Conservation (phyloP, 1,140 invertebrate genomes). For the Orussus abietinus region DNA sequence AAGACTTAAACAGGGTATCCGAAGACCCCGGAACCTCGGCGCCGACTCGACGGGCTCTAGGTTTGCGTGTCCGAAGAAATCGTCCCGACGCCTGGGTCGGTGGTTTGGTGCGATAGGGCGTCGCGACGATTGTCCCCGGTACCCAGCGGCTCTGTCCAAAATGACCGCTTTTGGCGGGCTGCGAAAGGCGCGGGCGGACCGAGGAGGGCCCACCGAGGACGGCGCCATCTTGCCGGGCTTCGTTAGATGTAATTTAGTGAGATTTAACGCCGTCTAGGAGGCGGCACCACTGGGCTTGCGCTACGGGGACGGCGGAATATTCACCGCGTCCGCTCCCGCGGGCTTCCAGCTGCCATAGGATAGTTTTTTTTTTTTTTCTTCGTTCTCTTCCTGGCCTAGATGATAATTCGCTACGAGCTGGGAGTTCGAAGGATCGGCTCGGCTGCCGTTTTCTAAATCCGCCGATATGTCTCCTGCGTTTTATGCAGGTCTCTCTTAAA, state of each 20-base stretch:
- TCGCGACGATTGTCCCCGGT: slow-evolving; percentile 35
- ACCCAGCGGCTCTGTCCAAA: slow-evolving; percentile 38
- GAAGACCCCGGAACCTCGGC: slow-evolving; percentile 5
- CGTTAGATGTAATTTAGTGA: slow-evolving; percentile 14
- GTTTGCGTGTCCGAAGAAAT: slow-evolving; percentile 34
- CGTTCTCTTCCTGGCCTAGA: slow-evolving; percentile 3
- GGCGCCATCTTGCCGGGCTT: too few species aligned
- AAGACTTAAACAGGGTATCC: slow-evolving; percentile 41
- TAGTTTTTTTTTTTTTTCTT: background rate
- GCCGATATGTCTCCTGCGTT: slow-evolving; percentile 35
- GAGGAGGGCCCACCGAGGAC: background rate
- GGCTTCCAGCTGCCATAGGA: too few species aligned
- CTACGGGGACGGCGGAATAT: too few species aligned
- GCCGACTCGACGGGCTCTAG: slow-evolving; percentile 1
- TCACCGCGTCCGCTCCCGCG: too few species aligned
- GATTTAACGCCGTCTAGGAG: slow-evolving; percentile 7
- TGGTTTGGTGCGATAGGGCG: slow-evolving; percentile 11
- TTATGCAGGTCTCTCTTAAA: slow-evolving; percentile 31
- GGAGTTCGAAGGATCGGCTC: too few species aligned
- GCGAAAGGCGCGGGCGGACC: slow-evolving; percentile 39
- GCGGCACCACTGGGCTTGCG: background rate
- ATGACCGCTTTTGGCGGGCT: slow-evolving; percentile 48
- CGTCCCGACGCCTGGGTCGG: slow-evolving; percentile 15
- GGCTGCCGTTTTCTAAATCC: too few species aligned
- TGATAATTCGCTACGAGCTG: too few species aligned